Conservation (phyloP, 1,140 invertebrate genomes). For the Conus ventricosus region DNA sequence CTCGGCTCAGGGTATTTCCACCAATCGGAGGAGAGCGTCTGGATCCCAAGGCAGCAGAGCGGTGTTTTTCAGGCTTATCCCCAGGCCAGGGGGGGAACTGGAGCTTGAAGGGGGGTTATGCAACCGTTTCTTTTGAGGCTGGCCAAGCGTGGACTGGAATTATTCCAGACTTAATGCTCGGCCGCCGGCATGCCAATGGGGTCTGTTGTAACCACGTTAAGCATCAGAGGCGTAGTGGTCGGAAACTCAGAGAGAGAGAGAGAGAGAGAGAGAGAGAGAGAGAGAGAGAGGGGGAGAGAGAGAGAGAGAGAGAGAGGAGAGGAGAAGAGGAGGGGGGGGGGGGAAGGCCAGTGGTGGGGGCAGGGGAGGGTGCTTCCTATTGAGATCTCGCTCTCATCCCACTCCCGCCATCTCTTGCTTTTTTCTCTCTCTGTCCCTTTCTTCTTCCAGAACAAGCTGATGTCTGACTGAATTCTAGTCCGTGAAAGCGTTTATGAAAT, state of each 20-base stretch:
- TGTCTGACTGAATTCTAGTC: too few species aligned
- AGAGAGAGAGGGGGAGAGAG: neutral
- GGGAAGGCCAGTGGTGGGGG: too few species aligned
- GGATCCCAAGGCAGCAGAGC: neutral
- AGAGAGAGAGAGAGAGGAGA: neutral
- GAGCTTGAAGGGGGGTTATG: neutral
- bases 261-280: constrained; percentile 10
- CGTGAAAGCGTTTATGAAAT: too few species aligned
- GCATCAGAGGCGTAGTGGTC: neutral
- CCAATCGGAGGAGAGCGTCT: neutral
- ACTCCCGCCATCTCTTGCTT: too few species aligned
- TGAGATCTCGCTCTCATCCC: too few species aligned
- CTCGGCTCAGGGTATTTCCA: neutral
- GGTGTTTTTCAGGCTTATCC: neutral
- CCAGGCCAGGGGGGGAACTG: too few species aligned
- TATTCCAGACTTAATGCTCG: neutral
- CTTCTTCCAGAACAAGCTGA: too few species aligned
- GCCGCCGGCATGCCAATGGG: neutral
- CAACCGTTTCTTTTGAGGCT: neutral
- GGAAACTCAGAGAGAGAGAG: neutral
- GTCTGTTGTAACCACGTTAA: neutral
- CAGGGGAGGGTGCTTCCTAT: too few species aligned
- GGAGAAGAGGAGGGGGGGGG: too few species aligned
- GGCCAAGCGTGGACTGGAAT: neutral
- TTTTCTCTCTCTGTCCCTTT: too few species aligned